phyloP scores from a whole-genome alignment of 2,797 vertebrate genomes.

The Bovichtus diacanthus region DNA sequence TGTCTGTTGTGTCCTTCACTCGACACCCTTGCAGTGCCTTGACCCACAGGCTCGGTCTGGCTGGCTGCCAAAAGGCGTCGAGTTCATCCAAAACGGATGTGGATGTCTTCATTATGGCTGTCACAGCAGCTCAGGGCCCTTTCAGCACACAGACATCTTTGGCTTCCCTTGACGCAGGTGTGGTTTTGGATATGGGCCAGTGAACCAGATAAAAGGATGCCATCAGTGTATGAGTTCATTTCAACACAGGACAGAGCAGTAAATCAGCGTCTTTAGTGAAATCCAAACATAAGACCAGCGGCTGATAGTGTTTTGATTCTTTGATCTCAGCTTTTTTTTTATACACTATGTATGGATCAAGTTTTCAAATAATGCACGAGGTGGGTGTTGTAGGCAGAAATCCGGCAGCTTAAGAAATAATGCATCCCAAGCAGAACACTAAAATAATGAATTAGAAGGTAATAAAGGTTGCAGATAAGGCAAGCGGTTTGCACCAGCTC shows the following conservation, averaged over 20 bases:
- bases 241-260: conserved; percentile 50
- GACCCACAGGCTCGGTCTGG: conserved; percentile 59
- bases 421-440: not conserved
- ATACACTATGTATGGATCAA: not conserved
- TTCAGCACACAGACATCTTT: conserved; percentile 54
- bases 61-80: conserved; percentile 56
- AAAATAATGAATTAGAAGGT: not conserved
- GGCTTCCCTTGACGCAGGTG: conserved; percentile 59
- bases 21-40: conserved; percentile 45
- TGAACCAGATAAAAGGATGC: conserved; percentile 47
- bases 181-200: conserved; percentile 52
- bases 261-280: conserved; percentile 31
- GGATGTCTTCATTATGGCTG: conserved; percentile 72
- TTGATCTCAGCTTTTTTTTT: conserved; percentile 16
- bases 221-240: conserved; percentile 49
- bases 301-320: conserved; percentile 5
- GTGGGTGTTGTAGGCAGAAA: not conserved
- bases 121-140: conserved; percentile 58
- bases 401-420: not conserved
- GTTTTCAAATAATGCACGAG: no score
- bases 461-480: not conserved
- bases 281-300: not conserved
- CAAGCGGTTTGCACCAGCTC: not conserved
- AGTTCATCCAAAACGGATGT: conserved; percentile 60
- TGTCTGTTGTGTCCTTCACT: conserved; percentile 64